These are phyloP conservation scores for Amazona ochrocephala DNA, from an alignment of 2,797 vertebrate species.

Conservation along the genomic window DNA sequence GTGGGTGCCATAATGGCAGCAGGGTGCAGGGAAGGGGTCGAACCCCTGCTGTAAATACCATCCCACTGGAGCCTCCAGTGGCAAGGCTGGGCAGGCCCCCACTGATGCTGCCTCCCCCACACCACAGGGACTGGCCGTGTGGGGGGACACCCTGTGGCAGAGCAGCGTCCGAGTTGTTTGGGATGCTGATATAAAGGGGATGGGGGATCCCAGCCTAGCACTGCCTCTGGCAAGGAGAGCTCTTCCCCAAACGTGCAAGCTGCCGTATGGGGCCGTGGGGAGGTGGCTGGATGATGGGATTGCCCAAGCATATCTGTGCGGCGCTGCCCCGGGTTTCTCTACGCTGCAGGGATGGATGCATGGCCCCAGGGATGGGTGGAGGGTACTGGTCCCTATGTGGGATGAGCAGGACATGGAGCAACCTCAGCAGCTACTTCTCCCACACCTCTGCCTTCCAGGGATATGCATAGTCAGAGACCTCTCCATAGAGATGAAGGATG, in stretches of 20 bases:
- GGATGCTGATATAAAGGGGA: not conserved
- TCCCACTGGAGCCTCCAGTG: fast-evolving
- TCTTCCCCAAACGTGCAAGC: not conserved
- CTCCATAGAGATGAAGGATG: not conserved
- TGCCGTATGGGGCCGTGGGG: fast-evolving
- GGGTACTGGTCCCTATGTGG: not conserved
- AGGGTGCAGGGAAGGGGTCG: not conserved
- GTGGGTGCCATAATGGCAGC: not conserved
- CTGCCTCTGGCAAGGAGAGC: not conserved
- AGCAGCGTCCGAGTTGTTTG: not conserved
- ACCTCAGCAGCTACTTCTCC: not conserved
- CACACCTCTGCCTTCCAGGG: not conserved
- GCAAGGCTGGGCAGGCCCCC: not conserved
- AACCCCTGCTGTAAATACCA: not conserved
- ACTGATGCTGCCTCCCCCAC: fast-evolving
- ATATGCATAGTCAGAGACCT: not conserved
- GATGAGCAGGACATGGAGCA: not conserved
- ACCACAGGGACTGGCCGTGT: fast-evolving
- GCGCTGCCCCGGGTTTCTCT: not conserved
- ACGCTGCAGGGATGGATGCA: not conserved
- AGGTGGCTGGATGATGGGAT: not conserved
- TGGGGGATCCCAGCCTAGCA: not conserved
- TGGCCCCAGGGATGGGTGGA: not conserved
- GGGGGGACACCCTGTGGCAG: not conserved
- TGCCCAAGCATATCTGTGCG: not conserved